Evolutionary conservation across 2,113 vertebrate genomes (phyloP), one percentile per base, ranked within the genome.

Genomic region (Corythaeola cristata): DNA sequence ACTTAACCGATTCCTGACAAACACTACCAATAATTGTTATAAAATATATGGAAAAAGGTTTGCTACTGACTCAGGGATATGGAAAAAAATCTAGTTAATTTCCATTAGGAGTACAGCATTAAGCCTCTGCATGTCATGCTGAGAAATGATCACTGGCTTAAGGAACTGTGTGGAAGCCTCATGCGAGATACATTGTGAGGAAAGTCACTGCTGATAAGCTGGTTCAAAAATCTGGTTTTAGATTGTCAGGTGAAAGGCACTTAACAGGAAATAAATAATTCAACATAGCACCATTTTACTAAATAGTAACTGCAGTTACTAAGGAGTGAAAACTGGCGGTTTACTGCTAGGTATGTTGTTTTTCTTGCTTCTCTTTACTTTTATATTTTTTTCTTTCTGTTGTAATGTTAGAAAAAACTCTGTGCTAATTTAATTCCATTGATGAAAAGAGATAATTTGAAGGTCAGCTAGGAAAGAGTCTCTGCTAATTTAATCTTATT

Each of bases 141-240:
- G 8, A 35, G 55, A 85, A 89, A 58, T 30, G 1, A 50, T 41
- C 11, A 4, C 24, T 28, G 15, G 32, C 26, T 59, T 37, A 73
- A 76, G 68, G 67, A 77, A 21, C 3, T 49, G 17, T 56, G 27
- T 22, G 5, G 10, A 66, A 80, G 11, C 20, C 3, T 89, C 41
- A 24, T 58, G 16, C 0, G 0, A 85, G 18, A 60, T n/a, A 53
- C 1, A 6, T 26, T 50, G 10, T 72, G 23, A 59, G 15, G 26
- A 69, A 85, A 33, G 23, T 35, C 58, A 59, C 18, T 80, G 8
- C 32, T 68, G 21, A 62, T 69, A 45, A 71, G 13, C 7, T 81
- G 18, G 89, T 79, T 74, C 18, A 86, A 68, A 88, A 71, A 35
- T n/a, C 2, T 33, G 52, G 39, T 68, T 73, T 76, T 47, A 44